Conservation (phyloP, 2,888 invertebrate species). For the Acleris laterana region DNA sequence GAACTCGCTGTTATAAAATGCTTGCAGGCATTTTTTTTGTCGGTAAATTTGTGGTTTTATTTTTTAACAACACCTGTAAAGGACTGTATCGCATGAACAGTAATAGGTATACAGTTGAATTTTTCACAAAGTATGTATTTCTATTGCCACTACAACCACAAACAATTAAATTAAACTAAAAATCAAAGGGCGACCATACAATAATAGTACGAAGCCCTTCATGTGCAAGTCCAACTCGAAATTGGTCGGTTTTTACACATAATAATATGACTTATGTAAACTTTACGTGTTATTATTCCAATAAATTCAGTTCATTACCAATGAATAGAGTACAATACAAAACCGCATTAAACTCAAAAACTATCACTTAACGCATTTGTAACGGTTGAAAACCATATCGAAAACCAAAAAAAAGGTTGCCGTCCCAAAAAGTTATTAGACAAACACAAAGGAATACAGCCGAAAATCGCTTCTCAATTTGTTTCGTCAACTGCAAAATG, state of each 20-base stretch:
- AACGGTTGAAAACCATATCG: slow-evolving; percentile 9
- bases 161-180: too few relatives aligned
- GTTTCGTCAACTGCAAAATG: slow-evolving; percentile 28
- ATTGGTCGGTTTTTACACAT: too few relatives aligned
- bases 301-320: neutral
- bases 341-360: slow-evolving; percentile 16
- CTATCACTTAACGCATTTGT: slow-evolving; percentile 26
- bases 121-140: too few relatives aligned
- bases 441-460: slow-evolving; percentile 20
- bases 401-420: neutral
- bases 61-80: neutral
- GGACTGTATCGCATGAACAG: too few relatives aligned
- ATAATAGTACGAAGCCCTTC: too few relatives aligned
- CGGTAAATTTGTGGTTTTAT: neutral
- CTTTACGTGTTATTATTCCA: too few relatives aligned
- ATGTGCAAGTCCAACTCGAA: too few relatives aligned
- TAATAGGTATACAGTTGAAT: too few relatives aligned
- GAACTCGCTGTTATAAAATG: slow-evolving; percentile 16
- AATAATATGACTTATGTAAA: too few relatives aligned
- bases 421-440: slow-evolving; percentile 1
- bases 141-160: too few relatives aligned
- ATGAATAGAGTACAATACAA: neutral
- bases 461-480: slow-evolving; percentile 8
- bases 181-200: too few relatives aligned
- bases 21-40: neutral